Conservation (phyloP, 1,140 invertebrate species). For the Papilio glaucus region DNA sequence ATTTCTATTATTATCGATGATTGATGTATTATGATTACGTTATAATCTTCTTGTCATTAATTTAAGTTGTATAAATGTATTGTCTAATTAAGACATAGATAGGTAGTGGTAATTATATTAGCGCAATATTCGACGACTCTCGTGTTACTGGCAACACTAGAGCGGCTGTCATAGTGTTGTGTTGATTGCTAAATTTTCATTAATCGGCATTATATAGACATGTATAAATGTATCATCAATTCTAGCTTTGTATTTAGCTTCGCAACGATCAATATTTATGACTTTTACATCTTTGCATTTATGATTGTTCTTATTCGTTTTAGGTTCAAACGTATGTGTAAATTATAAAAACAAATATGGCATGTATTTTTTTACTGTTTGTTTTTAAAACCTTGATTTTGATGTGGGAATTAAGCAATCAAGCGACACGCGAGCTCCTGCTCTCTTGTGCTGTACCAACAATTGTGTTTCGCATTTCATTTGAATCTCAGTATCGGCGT, state of each 20-base stretch:
- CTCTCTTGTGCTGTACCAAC: constrained; percentile 76
- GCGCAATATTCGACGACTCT: constrained; percentile 71
- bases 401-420: constrained; percentile 20
- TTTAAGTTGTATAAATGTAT: constrained; percentile 83
- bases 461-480: constrained; percentile 78
- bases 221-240: background rate
- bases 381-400: constrained; percentile 4
- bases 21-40: constrained; percentile 69
- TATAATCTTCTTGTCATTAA: constrained; percentile 81
- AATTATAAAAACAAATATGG: constrained; percentile 6
- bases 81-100: constrained; percentile 80
- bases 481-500: constrained; percentile 81
- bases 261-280: background rate
- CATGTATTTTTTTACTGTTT: background rate
- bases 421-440: constrained; percentile 35
- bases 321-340: background rate
- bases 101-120: constrained; percentile 80
- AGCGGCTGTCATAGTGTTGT: constrained; percentile 29
- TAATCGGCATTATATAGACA: background rate
- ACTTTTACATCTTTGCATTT: constrained; percentile 18
- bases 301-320: background rate
- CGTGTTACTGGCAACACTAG: constrained; percentile 51
- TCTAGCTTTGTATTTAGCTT: constrained; percentile 16
- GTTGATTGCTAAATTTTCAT: constrained; percentile 35
- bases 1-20: constrained; percentile 60